A percentile compares a stretch with the other conserved stretches of the same genome.
Conservation (phyloP, 2,797 vertebrate species). For the Rhinichthys osculus region DNA sequence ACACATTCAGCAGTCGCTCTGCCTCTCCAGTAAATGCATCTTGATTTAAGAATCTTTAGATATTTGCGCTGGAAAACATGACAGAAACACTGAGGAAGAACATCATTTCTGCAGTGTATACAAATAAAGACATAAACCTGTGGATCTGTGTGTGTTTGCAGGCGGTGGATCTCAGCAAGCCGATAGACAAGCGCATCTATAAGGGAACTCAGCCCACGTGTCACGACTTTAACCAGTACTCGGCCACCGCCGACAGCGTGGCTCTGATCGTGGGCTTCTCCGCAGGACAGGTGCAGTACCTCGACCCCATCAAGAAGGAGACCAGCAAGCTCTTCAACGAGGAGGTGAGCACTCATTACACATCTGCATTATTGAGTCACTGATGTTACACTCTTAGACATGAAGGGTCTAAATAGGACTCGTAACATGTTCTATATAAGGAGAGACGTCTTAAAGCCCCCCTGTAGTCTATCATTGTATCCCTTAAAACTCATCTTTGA, state of each 20-base stretch:
- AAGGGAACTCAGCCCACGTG: slow-evolving; percentile 93
- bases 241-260: slow-evolving; percentile 86
- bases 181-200: slow-evolving; percentile 92
- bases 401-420: too few species aligned
- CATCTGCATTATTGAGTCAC: too few species aligned
- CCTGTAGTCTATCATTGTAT: too few species aligned
- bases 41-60: not conserved
- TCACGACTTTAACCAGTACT: slow-evolving; percentile 93
- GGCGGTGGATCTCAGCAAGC: slow-evolving; percentile 91
- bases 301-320: slow-evolving; percentile 92
- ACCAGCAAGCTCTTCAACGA: slow-evolving; percentile 93
- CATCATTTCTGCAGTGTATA: not conserved
- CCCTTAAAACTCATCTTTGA: too few species aligned
- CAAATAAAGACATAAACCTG: not conserved
- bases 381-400: too few species aligned
- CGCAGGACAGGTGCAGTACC: slow-evolving; percentile 88
- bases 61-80: not conserved
- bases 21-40: not conserved
- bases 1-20: too few species aligned
- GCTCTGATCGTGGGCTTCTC: slow-evolving; percentile 91
- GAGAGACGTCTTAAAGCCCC: too few species aligned
- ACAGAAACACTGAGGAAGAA: not conserved
- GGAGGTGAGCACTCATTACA: slow-evolving; percentile 77
- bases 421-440: too few species aligned
- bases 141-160: slow-evolving; percentile 52